Evolutionary conservation across 1,140 invertebrate genomes (phyloP).

Genomic region (Onthophagus taurus): DNA sequence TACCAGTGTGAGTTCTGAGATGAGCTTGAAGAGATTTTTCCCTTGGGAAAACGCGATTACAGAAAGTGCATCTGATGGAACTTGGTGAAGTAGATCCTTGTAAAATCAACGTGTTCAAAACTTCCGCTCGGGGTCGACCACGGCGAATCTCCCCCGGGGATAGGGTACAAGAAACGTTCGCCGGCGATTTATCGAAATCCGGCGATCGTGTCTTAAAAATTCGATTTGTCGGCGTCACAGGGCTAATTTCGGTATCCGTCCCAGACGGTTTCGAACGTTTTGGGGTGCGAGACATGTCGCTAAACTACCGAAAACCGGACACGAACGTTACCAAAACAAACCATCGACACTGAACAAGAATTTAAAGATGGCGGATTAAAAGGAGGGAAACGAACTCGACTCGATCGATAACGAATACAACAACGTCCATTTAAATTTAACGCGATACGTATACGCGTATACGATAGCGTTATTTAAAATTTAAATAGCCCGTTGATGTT

Average conservation of each 20-base stretch:
- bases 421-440: too few relatives aligned
- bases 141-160: conserved; percentile 39
- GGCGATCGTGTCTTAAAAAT: conserved; percentile 24
- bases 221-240: conserved; percentile 25
- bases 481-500: conserved; percentile 11
- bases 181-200: conserved; percentile 31
- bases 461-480: conserved; percentile 5
- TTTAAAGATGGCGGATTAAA: conserved; percentile 19
- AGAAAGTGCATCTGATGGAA: conserved; percentile 65
- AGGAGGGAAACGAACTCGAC: conserved; percentile 19
- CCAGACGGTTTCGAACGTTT: conserved; percentile 28
- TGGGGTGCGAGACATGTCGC: conserved; percentile 30
- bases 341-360: conserved; percentile 15
- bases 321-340: conserved; percentile 23
- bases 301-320: conserved; percentile 12
- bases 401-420: conserved; percentile 8
- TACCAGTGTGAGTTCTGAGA: conserved; percentile 70
- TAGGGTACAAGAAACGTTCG: conserved; percentile 28
- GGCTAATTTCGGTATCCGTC: conserved; percentile 19
- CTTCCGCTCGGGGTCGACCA: conserved; percentile 64
- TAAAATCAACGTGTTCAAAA: conserved; percentile 59
- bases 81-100: conserved; percentile 62
- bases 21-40: conserved; percentile 78
- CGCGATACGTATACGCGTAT: too few relatives aligned
- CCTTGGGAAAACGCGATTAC: conserved; percentile 67